These are phyloP conservation scores for Ommatoiulus sabulosus DNA, from an alignment of 2,888 invertebrate genomes.

Conservation along the genomic window DNA sequence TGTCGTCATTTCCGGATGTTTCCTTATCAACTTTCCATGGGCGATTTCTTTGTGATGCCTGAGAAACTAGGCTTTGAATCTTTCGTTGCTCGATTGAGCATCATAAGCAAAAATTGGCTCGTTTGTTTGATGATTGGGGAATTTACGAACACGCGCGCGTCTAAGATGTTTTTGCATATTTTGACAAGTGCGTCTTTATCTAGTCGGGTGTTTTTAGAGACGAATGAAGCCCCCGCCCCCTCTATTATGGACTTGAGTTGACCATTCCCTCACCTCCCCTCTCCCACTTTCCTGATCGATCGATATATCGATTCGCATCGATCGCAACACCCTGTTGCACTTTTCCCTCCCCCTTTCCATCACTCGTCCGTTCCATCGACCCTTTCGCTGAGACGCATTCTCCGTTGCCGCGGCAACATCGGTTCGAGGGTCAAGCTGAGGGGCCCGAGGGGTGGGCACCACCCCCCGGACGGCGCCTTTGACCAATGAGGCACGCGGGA, in stretches of 20 bases:
- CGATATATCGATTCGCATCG: background rate
- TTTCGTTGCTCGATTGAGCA: no score
- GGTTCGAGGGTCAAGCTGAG: constrained; percentile 4
- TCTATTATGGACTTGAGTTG: background rate
- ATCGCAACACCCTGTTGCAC: constrained; percentile 12
- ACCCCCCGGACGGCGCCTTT: background rate
- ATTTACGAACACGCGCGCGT: no score
- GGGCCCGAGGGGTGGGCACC: background rate
- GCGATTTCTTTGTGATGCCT: no score
- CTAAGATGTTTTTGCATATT: no score
- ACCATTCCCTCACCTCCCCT: background rate
- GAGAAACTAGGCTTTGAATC: no score
- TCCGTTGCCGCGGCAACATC: background rate
- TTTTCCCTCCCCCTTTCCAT: constrained; percentile 9
- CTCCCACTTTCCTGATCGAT: background rate
- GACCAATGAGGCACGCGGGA: background rate
- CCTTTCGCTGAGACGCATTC: background rate
- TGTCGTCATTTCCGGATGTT: no score
- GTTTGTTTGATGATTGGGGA: no score
- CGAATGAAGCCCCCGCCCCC: background rate
- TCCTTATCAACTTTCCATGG: no score
- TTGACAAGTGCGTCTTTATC: no score
- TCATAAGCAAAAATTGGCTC: no score
- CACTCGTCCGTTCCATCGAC: constrained; percentile 13
- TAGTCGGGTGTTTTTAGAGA: background rate